Evolutionary conservation across 53 echinoderm and acorn worm genomes (phyloP), one percentile per base, ranked within the genome.

Genomic region (Paracentrotus lividus): DNA sequence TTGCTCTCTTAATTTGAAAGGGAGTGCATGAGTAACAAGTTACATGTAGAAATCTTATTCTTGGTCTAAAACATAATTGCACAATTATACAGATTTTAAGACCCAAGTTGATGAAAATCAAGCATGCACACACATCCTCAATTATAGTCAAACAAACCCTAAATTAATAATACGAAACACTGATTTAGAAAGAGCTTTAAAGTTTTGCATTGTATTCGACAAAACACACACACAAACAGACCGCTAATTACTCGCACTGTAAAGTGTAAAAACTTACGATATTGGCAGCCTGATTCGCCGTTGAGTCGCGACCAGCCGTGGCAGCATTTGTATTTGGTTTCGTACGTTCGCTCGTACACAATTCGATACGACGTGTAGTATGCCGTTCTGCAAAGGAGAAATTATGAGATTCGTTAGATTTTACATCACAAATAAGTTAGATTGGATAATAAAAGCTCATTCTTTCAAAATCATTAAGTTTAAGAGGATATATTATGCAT

Each of bases 291-390:
- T 0, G 94, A 18, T 92, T 98, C 98, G 8, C 98, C 98, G 40
- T 98, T 98, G 51, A 98, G 94, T 61, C 97, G 93, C 8, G 98
- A 97, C 97, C 97, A 98, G 42, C 98, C 98, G 59, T 98, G 98
- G 49, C 98, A 98, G 86, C 98, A 98, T 86, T 98, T 98, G 93
- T 98, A 98, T 55, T 97, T 96, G 0, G 98, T 98, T 32, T 96
- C 96, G 85, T 97, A 98, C 4, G 95, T 93, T 36, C 97, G 93
- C 68, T 98, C 97, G 57, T 98, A 98, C 32, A 97, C 98, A 24
- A 97, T 91, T 8, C 97, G 96, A 93, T 98, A 98, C 12, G 98
- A 96, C 4, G 98, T 98, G 93, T 97, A 98, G 88, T 98, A 98
- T 18, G 98, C 98, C 86, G 96, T 98, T 90, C 98, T 98, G 94